phyloP scores from a whole-genome alignment of 2,888 invertebrate species.

The Sepioteuthis lessoniana region DNA sequence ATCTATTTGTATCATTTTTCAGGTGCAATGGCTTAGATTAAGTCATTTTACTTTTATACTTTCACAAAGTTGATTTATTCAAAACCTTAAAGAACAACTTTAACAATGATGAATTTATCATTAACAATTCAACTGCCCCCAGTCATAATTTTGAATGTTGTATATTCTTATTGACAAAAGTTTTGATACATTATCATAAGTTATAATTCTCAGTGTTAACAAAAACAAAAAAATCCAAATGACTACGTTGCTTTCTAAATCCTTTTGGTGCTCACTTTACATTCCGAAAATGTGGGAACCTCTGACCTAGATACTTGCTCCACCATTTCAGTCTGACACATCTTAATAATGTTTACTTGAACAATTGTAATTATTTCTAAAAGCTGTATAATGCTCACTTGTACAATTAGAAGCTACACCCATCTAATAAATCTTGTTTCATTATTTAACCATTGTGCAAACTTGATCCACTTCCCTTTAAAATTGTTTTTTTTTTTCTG shows the following conservation, averaged over 20 bases:
- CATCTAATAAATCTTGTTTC: too few relatives aligned
- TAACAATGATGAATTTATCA: neutral
- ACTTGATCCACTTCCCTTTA: too few relatives aligned
- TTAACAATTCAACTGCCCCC: neutral
- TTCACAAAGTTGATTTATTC: neutral
- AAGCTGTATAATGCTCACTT: neutral
- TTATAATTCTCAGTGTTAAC: too few relatives aligned
- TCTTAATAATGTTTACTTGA: neutral
- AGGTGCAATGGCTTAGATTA: neutral
- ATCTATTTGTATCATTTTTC: neutral
- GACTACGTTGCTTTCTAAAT: too few relatives aligned
- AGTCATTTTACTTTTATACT: too few relatives aligned
- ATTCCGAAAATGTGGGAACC: neutral
- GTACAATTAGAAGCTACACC: neutral
- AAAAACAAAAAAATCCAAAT: too few relatives aligned
- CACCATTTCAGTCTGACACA: neutral
- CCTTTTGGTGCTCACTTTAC: neutral
- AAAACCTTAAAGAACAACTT: neutral
- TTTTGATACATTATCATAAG: too few relatives aligned
- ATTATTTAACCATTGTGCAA: too few relatives aligned
- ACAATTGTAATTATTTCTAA: neutral
- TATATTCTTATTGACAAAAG: neutral
- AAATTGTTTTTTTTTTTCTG: too few relatives aligned
- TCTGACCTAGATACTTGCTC: neutral
- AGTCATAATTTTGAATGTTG: neutral